Conservation (phyloP, 2,797 vertebrate genomes). For the Spinibarbus caldwelli region DNA sequence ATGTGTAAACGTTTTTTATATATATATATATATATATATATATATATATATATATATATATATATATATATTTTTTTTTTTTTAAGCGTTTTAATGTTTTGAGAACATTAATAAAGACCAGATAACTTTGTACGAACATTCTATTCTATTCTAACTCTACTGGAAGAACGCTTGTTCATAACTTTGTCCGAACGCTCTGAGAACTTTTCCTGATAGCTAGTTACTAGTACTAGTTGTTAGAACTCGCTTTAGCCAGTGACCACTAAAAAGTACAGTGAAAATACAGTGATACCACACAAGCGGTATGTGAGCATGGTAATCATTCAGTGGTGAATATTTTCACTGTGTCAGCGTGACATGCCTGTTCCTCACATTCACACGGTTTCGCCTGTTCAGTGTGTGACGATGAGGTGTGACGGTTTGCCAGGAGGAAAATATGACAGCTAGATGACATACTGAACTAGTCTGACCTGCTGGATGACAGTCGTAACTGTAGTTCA, state of each 20-base stretch:
- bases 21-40: too few species aligned
- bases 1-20: too few species aligned
- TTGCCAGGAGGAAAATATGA: background rate
- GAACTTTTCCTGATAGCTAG: background rate
- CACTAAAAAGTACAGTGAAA: background rate
- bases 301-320: background rate
- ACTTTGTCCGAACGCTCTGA: background rate
- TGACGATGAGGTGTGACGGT: background rate
- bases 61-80: too few species aligned
- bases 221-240: background rate
- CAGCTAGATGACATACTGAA: background rate
- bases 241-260: background rate
- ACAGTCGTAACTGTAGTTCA: background rate
- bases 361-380: background rate
- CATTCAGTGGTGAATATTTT: background rate
- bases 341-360: background rate
- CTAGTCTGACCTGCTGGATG: slow-evolving; percentile 21
- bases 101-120: too few species aligned
- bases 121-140: too few species aligned
- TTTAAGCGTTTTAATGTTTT: too few species aligned
- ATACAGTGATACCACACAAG: background rate
- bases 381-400: background rate
- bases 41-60: too few species aligned
- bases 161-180: too few species aligned
- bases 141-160: too few species aligned